A percentile compares a stretch with the other conserved stretches of the same genome.
Conservation (phyloP, 2,888 invertebrate species). For the Cryptocephalus moraei region DNA sequence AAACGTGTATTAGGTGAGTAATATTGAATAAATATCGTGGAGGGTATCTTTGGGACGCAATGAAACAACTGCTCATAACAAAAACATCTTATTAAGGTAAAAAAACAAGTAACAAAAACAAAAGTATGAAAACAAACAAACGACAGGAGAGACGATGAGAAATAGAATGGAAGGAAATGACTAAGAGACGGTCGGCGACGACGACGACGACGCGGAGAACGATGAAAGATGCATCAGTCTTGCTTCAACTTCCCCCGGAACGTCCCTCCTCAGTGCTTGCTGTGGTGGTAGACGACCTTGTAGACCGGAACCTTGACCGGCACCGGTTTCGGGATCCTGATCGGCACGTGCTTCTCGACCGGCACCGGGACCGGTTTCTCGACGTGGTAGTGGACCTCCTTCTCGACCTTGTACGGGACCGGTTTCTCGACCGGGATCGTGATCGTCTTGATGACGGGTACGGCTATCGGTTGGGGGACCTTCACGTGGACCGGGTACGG, state of each 20-base stretch:
- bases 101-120: slow-evolving; percentile 7
- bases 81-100: slow-evolving; percentile 9
- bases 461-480: slow-evolving; percentile 56
- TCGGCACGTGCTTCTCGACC: slow-evolving; percentile 56
- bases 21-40: too few relatives aligned
- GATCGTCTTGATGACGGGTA: slow-evolving; percentile 58
- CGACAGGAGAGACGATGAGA: slow-evolving; percentile 8
- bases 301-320: slow-evolving; percentile 63
- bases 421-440: slow-evolving; percentile 62
- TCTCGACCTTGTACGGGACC: slow-evolving; percentile 61
- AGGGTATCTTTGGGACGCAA: too few relatives aligned
- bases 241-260: slow-evolving; percentile 6
- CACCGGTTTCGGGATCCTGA: slow-evolving; percentile 57
- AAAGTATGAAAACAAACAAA: slow-evolving; percentile 12
- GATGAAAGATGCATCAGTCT: slow-evolving; percentile 22
- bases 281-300: slow-evolving; percentile 61
- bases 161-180: slow-evolving; percentile 4
- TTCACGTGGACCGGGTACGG: slow-evolving; percentile 60
- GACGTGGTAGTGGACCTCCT: slow-evolving; percentile 52
- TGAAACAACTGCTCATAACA: slow-evolving; percentile 1
- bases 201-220: slow-evolving; percentile 2
- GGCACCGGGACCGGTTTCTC: slow-evolving; percentile 60
- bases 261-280: slow-evolving; percentile 39
- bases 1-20: too few relatives aligned
- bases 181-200: too few relatives aligned